Base-by-base conservation (phyloP, 2,888 invertebrate genomes). In the Lymantria monacha region DNA sequence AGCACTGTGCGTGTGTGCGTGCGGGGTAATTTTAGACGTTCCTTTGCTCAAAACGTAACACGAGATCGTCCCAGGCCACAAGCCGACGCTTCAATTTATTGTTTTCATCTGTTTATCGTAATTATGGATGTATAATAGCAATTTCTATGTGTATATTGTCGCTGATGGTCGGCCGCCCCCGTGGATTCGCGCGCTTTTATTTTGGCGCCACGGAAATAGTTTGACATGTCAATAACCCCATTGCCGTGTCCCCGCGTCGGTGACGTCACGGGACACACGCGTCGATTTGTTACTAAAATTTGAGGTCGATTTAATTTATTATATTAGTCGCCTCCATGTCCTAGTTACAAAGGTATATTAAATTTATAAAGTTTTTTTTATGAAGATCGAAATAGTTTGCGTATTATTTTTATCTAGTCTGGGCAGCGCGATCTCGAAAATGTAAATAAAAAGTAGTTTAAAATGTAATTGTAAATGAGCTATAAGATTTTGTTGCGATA, bases 11-110 rank as follows among this genome's bases (percentile, higher is more conserved):
- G 53, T 76, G 87, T 87, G 82, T 85, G 87, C 81, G 88, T 86
- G 87, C 83, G 83, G 72, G 84, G 90, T 90, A 90, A 91, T 90
- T 91, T 91, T 91, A 90, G 90, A 87, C 88, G 89, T 87, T 90
- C 88, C 89, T 89, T 90, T 89, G 89, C 90, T 90, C 87, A 87
- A 89, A 90, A 87, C 85, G 91, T 85, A 91, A 91, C 84, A 72
- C 81, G 87, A 91, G 80, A 89, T 78, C 84, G 85, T 85, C 89
- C 87, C 89, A 87, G 89, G 89, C 90, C 88, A 79, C 89, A 89
- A 88, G 81, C 79, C 85, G 85, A 86, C 85, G 85, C 79, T 83
- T 80, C 81, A 84, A 87, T 88, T 88, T 87, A 88, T 90, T 89
- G 88, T 90, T 89, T 89, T 85, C 85, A 85, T 85, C 79, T 83